Conservation (phyloP, 2,888 invertebrate genomes). For the Drosophila nr. perissopoda region DNA sequence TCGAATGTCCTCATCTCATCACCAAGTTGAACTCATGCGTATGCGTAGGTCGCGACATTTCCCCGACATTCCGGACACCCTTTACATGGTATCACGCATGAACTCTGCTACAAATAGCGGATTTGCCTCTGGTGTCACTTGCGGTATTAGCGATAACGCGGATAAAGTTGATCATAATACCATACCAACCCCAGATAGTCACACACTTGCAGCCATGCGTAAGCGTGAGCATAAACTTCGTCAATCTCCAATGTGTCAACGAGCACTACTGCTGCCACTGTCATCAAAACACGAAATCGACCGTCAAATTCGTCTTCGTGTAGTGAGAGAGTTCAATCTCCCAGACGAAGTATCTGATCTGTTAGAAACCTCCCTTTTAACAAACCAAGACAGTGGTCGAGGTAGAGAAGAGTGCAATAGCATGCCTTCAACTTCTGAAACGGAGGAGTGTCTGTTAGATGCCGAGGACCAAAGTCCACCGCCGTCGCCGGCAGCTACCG, state of each 20-base stretch:
- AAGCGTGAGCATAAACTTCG: constrained; percentile 94
- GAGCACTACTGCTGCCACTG: constrained; percentile 91
- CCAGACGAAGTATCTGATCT: constrained; percentile 95
- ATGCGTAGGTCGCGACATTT: constrained; percentile 90
- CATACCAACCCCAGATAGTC: constrained; percentile 91
- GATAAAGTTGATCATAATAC: constrained; percentile 89
- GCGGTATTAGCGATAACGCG: constrained; percentile 86
- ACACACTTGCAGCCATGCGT: constrained; percentile 91
- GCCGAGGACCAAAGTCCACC: constrained; percentile 84
- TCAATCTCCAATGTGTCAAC: constrained; percentile 91
- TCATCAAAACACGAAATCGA: constrained; percentile 92
- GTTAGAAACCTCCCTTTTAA: constrained; percentile 86
- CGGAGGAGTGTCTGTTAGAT: constrained; percentile 79
- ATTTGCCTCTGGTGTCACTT: constrained; percentile 68
- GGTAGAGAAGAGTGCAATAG: constrained; percentile 46
- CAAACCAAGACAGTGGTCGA: constrained; percentile 64
- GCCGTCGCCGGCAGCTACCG: constrained; percentile 85
- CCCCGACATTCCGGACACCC: constrained; percentile 95
- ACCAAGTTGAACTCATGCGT: constrained; percentile 90
- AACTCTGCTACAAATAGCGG: constrained; percentile 79
- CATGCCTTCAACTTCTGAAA: constrained; percentile 76
- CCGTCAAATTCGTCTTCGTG: constrained; percentile 92
- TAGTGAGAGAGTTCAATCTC: constrained; percentile 96
- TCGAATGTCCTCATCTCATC: constrained; percentile 89
- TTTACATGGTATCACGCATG: constrained; percentile 91